Evolutionary conservation across 2,888 invertebrate genomes (phyloP), one percentile per base, ranked within the genome.

Genomic region (Julus scanicus): DNA sequence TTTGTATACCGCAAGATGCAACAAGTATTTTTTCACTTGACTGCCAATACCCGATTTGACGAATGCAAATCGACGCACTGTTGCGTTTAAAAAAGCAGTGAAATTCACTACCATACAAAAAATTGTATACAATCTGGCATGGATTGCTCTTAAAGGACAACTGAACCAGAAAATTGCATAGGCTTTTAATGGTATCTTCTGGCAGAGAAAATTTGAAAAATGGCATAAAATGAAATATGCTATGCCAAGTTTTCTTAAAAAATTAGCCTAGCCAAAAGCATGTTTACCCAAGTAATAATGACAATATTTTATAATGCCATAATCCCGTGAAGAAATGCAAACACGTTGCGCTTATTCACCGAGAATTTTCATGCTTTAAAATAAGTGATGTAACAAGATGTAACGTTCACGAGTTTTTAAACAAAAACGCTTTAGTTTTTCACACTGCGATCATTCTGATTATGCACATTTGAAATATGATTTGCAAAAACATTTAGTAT

Each of bases 181-280:
- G 71, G 29, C 71, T 71, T 71, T 71, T 71, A 71, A 29, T 29
- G 63, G n/a, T 63, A 63, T 63, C 63, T 63, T 63, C 63, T 63
- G 71, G 29, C 11, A 29, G 13, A 2, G 29, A 29, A 71, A 71
- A 71, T 29, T 29, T 71, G 71, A 71, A 29, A n/a, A 71, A 71
- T 71, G 71, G 71, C 63, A 63, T 63, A 63, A n/a, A 63, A 63
- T 63, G 63, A 63, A 63, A 63, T 63, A 63, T 63, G 63, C 8
- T 29, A 29, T 9, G 29, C 71, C 29, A 11, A 29, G 29, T 71
- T 2, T 71, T 71, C 71, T n/a, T 71, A 29, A 71, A 71, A 71
- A 63, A 63, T 63, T 63, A 63, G 63, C n/a, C 17, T 8, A 17
- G 20, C n/a, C 63, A 63, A 63, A n/a, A 63, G 9, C 49, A 13